Conservation (phyloP, 2,113 vertebrate genomes). For the Clarias gariepinus region DNA sequence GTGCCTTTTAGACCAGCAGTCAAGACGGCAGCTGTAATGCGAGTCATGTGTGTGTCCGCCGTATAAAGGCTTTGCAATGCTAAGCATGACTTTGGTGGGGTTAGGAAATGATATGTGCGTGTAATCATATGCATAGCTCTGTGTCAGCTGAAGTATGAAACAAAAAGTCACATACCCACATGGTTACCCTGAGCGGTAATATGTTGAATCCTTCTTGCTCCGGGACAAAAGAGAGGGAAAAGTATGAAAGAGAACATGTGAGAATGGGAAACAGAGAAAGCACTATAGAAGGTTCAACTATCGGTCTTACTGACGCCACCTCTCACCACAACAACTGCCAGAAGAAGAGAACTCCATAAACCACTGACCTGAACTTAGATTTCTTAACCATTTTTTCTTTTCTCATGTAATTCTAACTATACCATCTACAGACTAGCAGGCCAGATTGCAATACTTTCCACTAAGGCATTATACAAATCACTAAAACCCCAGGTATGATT, state of each 20-base stretch:
- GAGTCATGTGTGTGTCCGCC: constrained; percentile 43
- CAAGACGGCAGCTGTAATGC: constrained; percentile 48
- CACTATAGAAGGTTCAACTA: constrained; percentile 4
- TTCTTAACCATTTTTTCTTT: background rate
- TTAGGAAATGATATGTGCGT: constrained; percentile 41
- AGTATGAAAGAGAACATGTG: background rate
- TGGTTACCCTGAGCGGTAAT: constrained; percentile 14
- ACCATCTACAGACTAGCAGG: background rate
- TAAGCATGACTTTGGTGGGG: constrained; percentile 31
- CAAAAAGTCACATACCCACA: constrained; percentile 21
- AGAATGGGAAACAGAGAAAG: constrained; percentile 11
- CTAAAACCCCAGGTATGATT: background rate
- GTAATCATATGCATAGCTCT: constrained; percentile 29
- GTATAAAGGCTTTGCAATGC: constrained; percentile 37
- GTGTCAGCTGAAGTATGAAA: constrained; percentile 42
- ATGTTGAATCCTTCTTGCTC: constrained; percentile 8
- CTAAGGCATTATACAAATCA: background rate
- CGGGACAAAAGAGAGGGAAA: background rate
- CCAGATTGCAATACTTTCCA: background rate
- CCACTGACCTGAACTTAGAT: background rate
- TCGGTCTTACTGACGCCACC: background rate
- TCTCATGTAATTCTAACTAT: background rate
- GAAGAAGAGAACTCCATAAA: constrained; percentile 9
- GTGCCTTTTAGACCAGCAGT: background rate
- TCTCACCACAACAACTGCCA: background rate